A percentile compares a stretch with the other conserved stretches of the same genome.
Conservation (phyloP, 2,113 vertebrate genomes). For the Xenus cinereus region DNA sequence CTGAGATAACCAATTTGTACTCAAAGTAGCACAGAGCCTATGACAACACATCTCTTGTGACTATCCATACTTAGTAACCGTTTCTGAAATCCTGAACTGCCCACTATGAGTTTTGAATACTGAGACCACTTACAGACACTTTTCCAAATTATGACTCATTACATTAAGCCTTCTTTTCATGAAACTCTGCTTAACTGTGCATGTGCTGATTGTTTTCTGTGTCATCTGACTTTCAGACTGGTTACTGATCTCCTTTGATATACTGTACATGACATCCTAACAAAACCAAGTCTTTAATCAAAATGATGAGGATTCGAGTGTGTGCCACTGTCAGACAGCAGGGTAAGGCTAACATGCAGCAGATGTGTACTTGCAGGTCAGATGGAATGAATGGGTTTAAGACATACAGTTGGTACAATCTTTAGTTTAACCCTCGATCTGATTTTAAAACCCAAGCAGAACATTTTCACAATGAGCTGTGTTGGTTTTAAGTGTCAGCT, state of each 20-base stretch:
- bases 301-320: constrained; percentile 75
- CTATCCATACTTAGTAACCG: not conserved
- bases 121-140: constrained; percentile 47
- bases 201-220: constrained; percentile 71
- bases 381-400: constrained; percentile 76
- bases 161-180: constrained; percentile 60
- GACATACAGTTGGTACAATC: constrained; percentile 56
- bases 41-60: constrained; percentile 36
- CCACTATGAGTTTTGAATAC: not conserved
- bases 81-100: constrained; percentile 50
- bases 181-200: constrained; percentile 66
- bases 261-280: constrained; percentile 79
- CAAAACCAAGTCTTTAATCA: constrained; percentile 81
- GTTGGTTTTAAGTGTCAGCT: not conserved
- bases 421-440: constrained; percentile 69
- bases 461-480: constrained; percentile 10
- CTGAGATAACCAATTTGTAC: constrained; percentile 34
- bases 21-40: not conserved
- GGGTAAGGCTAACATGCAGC: constrained; percentile 63
- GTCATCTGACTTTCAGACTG: constrained; percentile 81
- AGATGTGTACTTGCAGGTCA: constrained; percentile 80
- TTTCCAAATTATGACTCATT: constrained; percentile 76
- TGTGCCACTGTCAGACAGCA: constrained; percentile 73
- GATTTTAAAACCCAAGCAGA: constrained; percentile 46
- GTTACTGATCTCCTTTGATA: constrained; percentile 82